Conservation (phyloP, 2,113 vertebrate genomes). For the Forbesichthys agassizii region DNA sequence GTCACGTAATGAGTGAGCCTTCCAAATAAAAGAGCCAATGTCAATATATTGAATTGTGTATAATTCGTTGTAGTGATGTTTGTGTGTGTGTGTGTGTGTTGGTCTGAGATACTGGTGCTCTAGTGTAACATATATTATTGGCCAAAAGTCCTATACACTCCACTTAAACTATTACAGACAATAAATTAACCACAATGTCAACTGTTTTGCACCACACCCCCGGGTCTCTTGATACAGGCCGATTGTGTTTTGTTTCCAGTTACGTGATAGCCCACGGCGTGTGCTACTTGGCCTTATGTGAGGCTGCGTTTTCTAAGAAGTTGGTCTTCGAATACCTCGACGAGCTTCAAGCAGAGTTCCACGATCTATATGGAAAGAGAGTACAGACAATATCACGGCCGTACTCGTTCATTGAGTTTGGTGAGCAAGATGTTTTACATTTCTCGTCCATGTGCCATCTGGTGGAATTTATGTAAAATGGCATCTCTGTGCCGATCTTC, state of each 20-base stretch:
- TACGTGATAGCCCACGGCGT: conserved; percentile 92
- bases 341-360: conserved; percentile 90
- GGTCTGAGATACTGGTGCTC: no score
- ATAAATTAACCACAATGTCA: neutral
- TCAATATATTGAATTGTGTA: no score
- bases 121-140: no score
- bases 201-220: neutral
- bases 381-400: conserved; percentile 90
- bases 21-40: no score
- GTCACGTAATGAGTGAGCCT: no score
- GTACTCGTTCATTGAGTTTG: conserved; percentile 98
- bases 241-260: conserved; percentile 56
- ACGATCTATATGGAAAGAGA: conserved; percentile 90
- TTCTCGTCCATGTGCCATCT: neutral
- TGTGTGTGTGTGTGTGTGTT: no score
- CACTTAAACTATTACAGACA: neutral
- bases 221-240: neutral
- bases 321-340: conserved; percentile 92
- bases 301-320: conserved; percentile 91
- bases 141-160: no score
- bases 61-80: no score
- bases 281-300: conserved; percentile 91
- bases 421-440: conserved; percentile 56
- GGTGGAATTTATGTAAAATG: no score
- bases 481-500: no score